Evolutionary conservation across 2,113 vertebrate genomes (phyloP), one percentile per base, ranked within the genome.

Genomic region (Saimiri boliviensis): DNA sequence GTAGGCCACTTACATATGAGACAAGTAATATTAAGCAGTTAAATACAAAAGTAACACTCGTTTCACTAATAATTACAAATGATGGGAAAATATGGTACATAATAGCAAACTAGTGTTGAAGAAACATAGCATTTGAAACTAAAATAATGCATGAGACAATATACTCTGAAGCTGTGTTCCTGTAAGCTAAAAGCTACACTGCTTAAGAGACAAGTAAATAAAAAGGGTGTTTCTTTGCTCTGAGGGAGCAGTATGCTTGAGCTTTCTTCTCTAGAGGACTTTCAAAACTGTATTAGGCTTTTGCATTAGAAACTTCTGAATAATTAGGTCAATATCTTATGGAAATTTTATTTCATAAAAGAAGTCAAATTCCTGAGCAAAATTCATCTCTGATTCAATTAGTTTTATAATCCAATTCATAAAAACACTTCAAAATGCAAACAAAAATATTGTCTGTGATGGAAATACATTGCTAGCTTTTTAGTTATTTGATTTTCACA

Each of bases 241-340:
- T 47, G 40, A 63, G 52, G 82, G 77, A 96, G 52, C 20, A 74
- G 2, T 91, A 63, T 79, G 88, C 77, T 60, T 81, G 79, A 76
- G n/a, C 42, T 71, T 91, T 89, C 82, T 68, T 94, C 87, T 94
- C 92, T 80, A 81, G 37, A 97, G 89, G 45, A 27, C 35, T 95
- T 92, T 95, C 95, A 89, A 97, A 96, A 89, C 66, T 66, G 12
- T 94, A 84, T 81, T 95, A 86, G 56, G 17, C 40, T 45, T 70
- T 93, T 95, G 60, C 60, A 92, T 90, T 84, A 91, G 95, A 97
- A 97, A 95, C 74, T 95, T 97, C 58, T 89, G 82, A 97, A 97
- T 96, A 97, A 97, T 97, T 96, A 96, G 91, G 96, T 96, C 96
- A 97, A 89, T 96, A 92, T 98, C 95, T 92, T 96, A 92, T 81